A percentile compares a stretch with the other conserved stretches of the same genome.
phyloP scores from a whole-genome alignment of 2,888 invertebrate species.

The Tiliacea citrago region DNA sequence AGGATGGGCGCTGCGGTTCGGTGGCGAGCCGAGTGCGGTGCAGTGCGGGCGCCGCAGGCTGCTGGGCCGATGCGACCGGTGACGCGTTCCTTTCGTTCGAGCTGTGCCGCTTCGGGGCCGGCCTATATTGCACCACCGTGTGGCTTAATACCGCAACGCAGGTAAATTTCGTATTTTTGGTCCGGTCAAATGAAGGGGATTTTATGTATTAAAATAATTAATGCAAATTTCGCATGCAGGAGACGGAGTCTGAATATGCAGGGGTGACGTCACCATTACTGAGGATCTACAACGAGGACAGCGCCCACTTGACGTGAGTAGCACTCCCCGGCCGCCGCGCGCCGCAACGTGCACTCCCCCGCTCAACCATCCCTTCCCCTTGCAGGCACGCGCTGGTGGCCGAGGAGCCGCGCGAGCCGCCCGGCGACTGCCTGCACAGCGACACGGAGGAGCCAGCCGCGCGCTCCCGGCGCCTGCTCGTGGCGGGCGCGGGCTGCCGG shows the following conservation, averaged over 20 bases:
- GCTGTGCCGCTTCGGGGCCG: conserved; percentile 74
- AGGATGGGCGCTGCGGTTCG: conserved; percentile 59
- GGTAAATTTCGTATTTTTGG: conserved; percentile 61
- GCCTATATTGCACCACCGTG: conserved; percentile 76
- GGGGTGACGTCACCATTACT: conserved; percentile 80
- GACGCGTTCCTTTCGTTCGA: conserved; percentile 78
- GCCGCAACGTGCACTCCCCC: neutral
- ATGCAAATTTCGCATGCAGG: conserved; percentile 66
- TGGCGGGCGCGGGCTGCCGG: conserved; percentile 62
- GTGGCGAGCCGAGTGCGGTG: conserved; percentile 74
- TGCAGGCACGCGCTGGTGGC: conserved; percentile 70
- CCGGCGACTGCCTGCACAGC: conserved; percentile 9
- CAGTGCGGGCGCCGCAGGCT: conserved; percentile 75
- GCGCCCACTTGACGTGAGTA: conserved; percentile 79
- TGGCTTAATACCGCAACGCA: conserved; percentile 82
- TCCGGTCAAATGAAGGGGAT: too few relatives aligned
- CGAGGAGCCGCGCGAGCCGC: conserved; percentile 55
- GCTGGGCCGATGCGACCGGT: conserved; percentile 72
- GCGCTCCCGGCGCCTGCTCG: conserved; percentile 45
- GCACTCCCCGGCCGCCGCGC: too few relatives aligned
- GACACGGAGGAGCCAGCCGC: neutral
- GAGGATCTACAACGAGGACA: conserved; percentile 81
- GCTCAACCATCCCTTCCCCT: conserved; percentile 8
- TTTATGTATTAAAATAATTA: neutral
- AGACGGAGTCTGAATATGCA: conserved; percentile 79